These are phyloP conservation scores for Babyrousa celebensis DNA, from an alignment of 2,797 vertebrate genomes.

Conservation along the genomic window DNA sequence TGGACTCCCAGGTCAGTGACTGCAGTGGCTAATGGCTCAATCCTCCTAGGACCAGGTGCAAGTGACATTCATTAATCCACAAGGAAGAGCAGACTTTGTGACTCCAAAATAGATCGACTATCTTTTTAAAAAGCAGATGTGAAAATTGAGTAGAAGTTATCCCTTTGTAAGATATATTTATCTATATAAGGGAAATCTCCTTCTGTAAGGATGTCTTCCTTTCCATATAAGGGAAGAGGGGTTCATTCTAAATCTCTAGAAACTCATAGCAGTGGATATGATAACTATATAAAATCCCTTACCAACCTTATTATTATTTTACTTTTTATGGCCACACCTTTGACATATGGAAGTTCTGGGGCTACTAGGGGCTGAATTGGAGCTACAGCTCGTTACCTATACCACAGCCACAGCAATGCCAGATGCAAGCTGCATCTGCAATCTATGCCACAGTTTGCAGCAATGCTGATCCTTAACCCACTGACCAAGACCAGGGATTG, in stretches of 20 bases:
- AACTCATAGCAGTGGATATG: background rate
- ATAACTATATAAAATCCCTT: background rate
- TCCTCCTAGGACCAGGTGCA: background rate
- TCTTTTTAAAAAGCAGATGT: background rate
- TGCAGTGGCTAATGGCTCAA: background rate
- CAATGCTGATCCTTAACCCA: too few relatives aligned
- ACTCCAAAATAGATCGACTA: background rate
- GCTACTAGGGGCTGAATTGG: too few relatives aligned
- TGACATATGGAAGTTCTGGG: too few relatives aligned
- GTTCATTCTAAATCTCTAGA: background rate
- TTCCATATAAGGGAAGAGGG: background rate
- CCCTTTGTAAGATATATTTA: background rate
- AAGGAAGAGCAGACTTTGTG: background rate
- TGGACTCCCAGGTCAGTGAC: background rate
- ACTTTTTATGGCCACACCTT: too few relatives aligned
- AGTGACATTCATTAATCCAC: background rate
- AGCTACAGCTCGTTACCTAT: too few relatives aligned
- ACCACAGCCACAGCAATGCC: too few relatives aligned
- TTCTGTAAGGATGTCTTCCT: background rate
- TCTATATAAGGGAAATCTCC: background rate
- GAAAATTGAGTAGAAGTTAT: background rate
- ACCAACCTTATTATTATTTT: background rate
- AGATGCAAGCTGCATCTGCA: too few relatives aligned
- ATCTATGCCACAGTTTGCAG: too few relatives aligned
- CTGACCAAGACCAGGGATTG: too few relatives aligned